Percentiles rank a stretch among this genome's conserved stretches.
Conservation (phyloP, 2,797 vertebrate genomes). For the Neoniphon sammara region DNA sequence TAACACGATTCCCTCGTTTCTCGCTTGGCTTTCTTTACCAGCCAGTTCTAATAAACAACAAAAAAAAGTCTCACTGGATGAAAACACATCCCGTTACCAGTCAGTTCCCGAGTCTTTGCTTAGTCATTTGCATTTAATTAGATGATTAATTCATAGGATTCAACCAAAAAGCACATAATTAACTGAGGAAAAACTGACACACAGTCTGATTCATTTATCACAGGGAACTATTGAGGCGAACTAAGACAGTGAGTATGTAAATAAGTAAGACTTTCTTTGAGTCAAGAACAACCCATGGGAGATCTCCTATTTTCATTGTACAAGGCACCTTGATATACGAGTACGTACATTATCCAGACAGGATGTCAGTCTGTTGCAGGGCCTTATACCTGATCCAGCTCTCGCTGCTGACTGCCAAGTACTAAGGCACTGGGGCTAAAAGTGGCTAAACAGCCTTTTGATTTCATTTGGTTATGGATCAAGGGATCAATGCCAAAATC, state of each 20-base stretch:
- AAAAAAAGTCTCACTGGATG: constrained; percentile 3
- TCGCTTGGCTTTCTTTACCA: background rate
- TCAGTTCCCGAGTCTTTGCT: constrained; percentile 6
- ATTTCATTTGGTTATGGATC: background rate
- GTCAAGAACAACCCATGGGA: constrained; percentile 15
- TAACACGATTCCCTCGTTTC: constrained; percentile 9
- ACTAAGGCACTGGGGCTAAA: background rate
- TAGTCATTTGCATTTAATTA: constrained; percentile 50
- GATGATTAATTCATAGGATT: constrained; percentile 57
- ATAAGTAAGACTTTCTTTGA: constrained; percentile 26
- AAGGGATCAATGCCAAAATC: background rate
- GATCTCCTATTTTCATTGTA: background rate
- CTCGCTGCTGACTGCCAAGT: background rate
- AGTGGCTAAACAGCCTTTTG: background rate
- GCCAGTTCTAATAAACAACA: constrained; percentile 20
- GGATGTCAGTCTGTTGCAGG: background rate
- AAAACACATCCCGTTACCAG: constrained; percentile 5
- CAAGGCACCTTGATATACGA: constrained; percentile 5
- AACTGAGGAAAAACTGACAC: constrained; percentile 48
- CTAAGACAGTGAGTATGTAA: constrained; percentile 27
- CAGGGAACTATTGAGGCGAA: constrained; percentile 19
- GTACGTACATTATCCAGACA: background rate
- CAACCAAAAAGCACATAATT: constrained; percentile 49
- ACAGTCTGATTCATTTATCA: constrained; percentile 55
- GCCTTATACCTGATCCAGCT: background rate